Percentiles rank a stretch among this genome's conserved stretches.
Evolutionary conservation across 2,888 invertebrate genomes (phyloP).

Genomic region (Chymomyza amoena): DNA sequence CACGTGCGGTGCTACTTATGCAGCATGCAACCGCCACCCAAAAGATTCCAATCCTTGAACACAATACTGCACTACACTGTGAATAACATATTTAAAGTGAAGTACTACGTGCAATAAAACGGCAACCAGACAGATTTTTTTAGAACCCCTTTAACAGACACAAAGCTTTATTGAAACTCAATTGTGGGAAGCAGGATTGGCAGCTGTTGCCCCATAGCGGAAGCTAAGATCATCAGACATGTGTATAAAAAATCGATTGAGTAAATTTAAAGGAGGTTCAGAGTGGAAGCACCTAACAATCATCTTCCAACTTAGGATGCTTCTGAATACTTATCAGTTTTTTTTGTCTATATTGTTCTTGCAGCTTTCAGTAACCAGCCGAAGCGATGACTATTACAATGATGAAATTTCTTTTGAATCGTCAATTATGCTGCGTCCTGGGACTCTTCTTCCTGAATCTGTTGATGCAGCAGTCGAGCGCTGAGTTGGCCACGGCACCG

Average conservation of each 20-base stretch:
- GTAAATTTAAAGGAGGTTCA: neutral
- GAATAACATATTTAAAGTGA: neutral
- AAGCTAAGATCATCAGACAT: neutral
- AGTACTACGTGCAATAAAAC: neutral
- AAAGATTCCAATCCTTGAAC: neutral
- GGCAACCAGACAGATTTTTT: neutral
- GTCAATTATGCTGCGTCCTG: slow-evolving; percentile 47
- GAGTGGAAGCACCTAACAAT: neutral
- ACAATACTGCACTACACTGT: neutral
- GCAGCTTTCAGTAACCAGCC: slow-evolving; percentile 7
- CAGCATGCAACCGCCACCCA: neutral
- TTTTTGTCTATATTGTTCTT: slow-evolving; percentile 14
- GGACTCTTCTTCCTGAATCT: slow-evolving; percentile 40
- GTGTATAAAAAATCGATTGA: neutral
- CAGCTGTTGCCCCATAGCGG: neutral
- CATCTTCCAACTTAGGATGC: neutral
- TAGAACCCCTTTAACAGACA: neutral
- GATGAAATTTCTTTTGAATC: slow-evolving; percentile 37
- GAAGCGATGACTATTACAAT: slow-evolving; percentile 30
- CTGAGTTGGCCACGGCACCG: slow-evolving; percentile 48
- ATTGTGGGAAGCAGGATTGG: neutral
- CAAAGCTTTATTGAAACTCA: neutral
- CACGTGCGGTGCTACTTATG: neutral
- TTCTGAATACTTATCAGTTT: neutral
- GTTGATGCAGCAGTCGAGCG: slow-evolving; percentile 43